Percentiles rank a stretch among this genome's conserved stretches.
These are phyloP conservation scores for Diphyllodes magnificus DNA, from an alignment of 2,113 vertebrate genomes.

Conservation along the genomic window DNA sequence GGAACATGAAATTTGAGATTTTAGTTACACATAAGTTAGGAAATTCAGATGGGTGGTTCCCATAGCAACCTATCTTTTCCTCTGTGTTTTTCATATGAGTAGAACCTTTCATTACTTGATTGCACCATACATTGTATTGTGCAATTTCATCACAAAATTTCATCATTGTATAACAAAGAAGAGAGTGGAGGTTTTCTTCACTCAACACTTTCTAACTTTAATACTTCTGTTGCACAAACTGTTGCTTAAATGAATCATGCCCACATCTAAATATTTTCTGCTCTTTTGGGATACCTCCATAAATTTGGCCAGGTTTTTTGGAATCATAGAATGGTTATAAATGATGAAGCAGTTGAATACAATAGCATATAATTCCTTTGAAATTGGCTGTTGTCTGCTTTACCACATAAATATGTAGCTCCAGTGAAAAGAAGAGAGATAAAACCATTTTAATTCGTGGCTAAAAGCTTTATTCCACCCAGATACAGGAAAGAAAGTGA, in stretches of 20 bases:
- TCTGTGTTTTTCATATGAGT: slow-evolving; percentile 47
- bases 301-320: background rate
- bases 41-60: slow-evolving; percentile 31
- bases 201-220: background rate
- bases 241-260: background rate
- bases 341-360: background rate
- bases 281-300: background rate
- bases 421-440: background rate
- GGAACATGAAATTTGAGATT: slow-evolving; percentile 33
- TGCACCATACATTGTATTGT: background rate
- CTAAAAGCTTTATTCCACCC: background rate
- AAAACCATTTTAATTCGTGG: background rate
- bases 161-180: background rate
- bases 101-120: slow-evolving; percentile 45
- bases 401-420: background rate
- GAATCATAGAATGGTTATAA: background rate
- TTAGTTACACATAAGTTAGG: slow-evolving; percentile 1
- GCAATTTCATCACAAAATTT: slow-evolving; percentile 49
- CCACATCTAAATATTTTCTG: background rate
- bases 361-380: background rate
- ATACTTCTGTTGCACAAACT: background rate
- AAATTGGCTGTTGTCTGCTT: background rate
- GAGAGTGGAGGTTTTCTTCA: background rate
- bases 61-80: slow-evolving; percentile 52
- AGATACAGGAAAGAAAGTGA: background rate